Conservation (phyloP, 1,140 invertebrate species). For the Zophobas atratus region DNA sequence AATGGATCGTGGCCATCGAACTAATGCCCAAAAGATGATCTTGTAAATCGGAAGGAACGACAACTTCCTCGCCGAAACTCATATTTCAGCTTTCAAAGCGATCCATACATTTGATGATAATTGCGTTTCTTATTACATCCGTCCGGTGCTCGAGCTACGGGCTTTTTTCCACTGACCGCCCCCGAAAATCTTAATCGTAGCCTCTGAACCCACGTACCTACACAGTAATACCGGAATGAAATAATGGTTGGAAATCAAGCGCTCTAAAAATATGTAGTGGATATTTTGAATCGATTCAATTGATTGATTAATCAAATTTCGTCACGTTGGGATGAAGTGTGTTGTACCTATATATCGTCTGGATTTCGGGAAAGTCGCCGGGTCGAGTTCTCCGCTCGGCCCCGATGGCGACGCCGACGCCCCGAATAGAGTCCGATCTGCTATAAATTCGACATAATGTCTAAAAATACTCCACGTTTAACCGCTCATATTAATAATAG, state of each 20-base stretch:
- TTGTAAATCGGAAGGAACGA: conserved; percentile 28
- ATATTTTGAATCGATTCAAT: not conserved
- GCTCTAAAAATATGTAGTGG: not conserved
- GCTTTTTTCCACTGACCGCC: no score
- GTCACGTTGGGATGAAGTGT: no score
- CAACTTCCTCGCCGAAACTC: conserved; percentile 28
- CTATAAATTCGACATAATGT: conserved; percentile 1
- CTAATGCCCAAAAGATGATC: conserved; percentile 40
- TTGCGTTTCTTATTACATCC: conserved; percentile 39
- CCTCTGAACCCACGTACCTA: no score
- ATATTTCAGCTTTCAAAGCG: conserved; percentile 27
- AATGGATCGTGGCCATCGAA: conserved; percentile 27
- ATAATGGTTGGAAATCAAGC: not conserved
- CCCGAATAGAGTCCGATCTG: not conserved
- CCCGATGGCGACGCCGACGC: not conserved
- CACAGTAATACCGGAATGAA: no score
- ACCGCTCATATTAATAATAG: conserved; percentile 46
- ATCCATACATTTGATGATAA: conserved; percentile 20
- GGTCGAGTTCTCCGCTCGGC: no score
- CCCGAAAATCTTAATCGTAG: no score
- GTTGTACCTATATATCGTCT: no score
- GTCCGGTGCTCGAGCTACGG: not conserved
- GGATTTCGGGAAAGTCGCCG: no score
- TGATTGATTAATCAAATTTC: not conserved
- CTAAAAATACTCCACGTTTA: conserved; percentile 24